Percentiles rank a stretch among this genome's conserved stretches.
These are phyloP conservation scores for Thumatha senex DNA, from an alignment of 2,888 invertebrate species.

Conservation along the genomic window DNA sequence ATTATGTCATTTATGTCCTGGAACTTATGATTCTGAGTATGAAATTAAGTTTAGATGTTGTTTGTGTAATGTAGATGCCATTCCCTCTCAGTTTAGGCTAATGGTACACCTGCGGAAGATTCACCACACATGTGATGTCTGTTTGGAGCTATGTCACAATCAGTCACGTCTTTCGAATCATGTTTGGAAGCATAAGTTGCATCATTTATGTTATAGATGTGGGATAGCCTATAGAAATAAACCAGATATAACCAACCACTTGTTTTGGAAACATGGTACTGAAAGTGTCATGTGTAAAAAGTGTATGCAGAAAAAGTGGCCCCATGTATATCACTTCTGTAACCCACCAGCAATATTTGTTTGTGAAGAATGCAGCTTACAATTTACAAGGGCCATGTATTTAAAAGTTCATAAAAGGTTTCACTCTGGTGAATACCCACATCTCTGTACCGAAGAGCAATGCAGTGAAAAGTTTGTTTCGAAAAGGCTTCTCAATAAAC, in stretches of 20 bases:
- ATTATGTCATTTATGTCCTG: slow-evolving; percentile 93
- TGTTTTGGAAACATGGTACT: slow-evolving; percentile 97
- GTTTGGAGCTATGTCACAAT: slow-evolving; percentile 91
- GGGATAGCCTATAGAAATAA: slow-evolving; percentile 95
- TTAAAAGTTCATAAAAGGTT: slow-evolving; percentile 93
- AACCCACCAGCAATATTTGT: slow-evolving; percentile 90
- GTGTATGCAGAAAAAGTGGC: slow-evolving; percentile 95
- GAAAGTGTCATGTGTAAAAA: slow-evolving; percentile 93
- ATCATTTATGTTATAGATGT: slow-evolving; percentile 94
- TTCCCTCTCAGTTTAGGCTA: slow-evolving; percentile 93
- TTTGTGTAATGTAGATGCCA: slow-evolving; percentile 88
- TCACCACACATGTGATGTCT: slow-evolving; percentile 94
- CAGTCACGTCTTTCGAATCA: slow-evolving; percentile 93
- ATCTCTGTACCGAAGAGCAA: slow-evolving; percentile 87
- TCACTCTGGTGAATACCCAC: slow-evolving; percentile 88
- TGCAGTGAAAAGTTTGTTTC: slow-evolving; percentile 93
- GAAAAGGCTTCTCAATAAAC: slow-evolving; percentile 89
- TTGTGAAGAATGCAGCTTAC: slow-evolving; percentile 91
- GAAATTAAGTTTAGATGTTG: slow-evolving; percentile 92
- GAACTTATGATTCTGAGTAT: slow-evolving; percentile 86
- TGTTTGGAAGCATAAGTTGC: slow-evolving; percentile 95
- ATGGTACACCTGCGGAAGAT: slow-evolving; percentile 94
- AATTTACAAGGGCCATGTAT: slow-evolving; percentile 89
- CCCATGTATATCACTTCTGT: slow-evolving; percentile 95
- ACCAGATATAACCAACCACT: slow-evolving; percentile 93